A percentile compares a stretch with the other conserved stretches of the same genome.
Evolutionary conservation across 2,797 vertebrate genomes (phyloP).

Genomic region (Urosaurus nigricauda): DNA sequence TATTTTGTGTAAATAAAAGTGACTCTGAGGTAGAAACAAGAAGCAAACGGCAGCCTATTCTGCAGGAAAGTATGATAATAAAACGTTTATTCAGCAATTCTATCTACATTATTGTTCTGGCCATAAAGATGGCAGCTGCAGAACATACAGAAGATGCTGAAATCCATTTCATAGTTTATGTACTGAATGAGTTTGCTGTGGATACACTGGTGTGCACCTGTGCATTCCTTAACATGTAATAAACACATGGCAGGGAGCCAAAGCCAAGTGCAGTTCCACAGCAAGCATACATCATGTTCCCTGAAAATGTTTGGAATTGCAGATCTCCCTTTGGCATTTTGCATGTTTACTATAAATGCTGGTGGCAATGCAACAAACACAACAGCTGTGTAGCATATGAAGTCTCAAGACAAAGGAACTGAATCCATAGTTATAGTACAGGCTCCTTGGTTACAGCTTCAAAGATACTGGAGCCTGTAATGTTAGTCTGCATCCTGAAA

Average conservation of each 20-base stretch:
- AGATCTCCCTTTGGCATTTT: not conserved
- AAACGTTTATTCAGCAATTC: not conserved
- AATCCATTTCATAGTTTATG: not conserved
- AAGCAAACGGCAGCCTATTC: not conserved
- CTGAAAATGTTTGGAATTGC: not conserved
- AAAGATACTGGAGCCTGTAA: not conserved
- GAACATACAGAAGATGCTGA: not conserved
- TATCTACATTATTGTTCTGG: not conserved
- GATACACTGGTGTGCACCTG: not conserved
- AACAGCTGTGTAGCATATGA: not conserved
- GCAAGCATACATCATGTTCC: too few species aligned
- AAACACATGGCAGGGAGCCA: not conserved
- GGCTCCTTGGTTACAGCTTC: not conserved
- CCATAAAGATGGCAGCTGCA: conserved; percentile 1
- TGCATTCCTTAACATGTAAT: not conserved
- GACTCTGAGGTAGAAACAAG: not conserved
- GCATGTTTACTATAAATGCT: not conserved
- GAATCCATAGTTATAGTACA: not conserved
- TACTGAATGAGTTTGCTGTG: not conserved
- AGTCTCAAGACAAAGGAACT: not conserved
- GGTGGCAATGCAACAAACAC: not conserved
- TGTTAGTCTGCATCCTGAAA: not conserved
- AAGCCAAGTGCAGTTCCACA: not conserved
- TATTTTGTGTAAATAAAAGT: not conserved
- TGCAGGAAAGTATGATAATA: not conserved